phyloP scores from a whole-genome alignment of 35 echinoderm and acorn worm species.

The Nesometra sesokonis region DNA sequence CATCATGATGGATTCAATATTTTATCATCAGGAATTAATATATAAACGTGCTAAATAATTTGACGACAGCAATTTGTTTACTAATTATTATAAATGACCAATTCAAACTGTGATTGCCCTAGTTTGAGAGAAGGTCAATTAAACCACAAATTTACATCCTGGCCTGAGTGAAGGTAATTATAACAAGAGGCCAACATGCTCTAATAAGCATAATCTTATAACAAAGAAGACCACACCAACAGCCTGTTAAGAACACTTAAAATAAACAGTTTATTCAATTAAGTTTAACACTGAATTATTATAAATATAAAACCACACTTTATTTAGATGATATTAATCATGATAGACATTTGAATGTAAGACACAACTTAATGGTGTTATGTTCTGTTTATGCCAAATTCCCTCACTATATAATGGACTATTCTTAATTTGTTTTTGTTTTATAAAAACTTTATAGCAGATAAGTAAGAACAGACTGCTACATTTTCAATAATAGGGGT shows the following conservation, averaged over 20 bases:
- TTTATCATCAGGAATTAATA: too few relatives aligned
- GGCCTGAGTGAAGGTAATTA: background rate
- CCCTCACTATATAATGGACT: background rate
- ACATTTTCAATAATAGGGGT: background rate
- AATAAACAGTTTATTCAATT: background rate
- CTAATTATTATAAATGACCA: too few relatives aligned
- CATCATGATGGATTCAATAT: too few relatives aligned
- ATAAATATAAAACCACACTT: background rate
- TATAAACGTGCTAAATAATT: too few relatives aligned
- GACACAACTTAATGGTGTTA: too few relatives aligned
- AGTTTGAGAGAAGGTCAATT: background rate
- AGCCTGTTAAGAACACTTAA: background rate
- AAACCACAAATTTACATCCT: background rate
- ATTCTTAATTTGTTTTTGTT: background rate
- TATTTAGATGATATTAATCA: too few relatives aligned
- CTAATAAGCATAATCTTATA: background rate
- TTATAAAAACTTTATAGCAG: background rate
- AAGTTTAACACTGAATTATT: background rate
- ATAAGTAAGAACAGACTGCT: background rate
- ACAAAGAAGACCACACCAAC: background rate
- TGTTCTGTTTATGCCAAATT: background rate
- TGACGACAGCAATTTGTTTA: too few relatives aligned
- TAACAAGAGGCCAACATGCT: background rate
- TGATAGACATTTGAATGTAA: too few relatives aligned
- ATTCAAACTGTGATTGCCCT: background rate